Percentiles rank a stretch among this genome's conserved stretches.
These are phyloP conservation scores for Zaprionus inermis DNA, from an alignment of 1,140 invertebrate genomes.

Conservation along the genomic window DNA sequence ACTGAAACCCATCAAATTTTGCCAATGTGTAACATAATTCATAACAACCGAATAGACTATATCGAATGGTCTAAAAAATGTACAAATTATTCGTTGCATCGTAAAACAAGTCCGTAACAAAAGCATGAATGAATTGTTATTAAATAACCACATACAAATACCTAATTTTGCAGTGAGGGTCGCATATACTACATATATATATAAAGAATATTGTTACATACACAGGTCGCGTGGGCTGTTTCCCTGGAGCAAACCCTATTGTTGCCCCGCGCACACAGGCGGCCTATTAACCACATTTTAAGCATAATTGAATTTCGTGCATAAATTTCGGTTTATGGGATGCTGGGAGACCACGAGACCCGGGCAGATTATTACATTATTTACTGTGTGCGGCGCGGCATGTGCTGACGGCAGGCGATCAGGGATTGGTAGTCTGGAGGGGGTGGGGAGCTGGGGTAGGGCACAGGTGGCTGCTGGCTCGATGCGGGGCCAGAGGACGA, in stretches of 20 bases:
- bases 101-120: constrained; percentile 47
- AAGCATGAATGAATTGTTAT: constrained; percentile 70
- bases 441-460: too few relatives aligned
- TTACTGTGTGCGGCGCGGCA: constrained; percentile 60
- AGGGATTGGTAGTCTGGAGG: constrained; percentile 13
- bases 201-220: constrained; percentile 62
- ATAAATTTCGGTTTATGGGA: constrained; percentile 81
- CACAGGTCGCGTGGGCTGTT: constrained; percentile 22
- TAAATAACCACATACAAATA: constrained; percentile 75
- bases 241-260: constrained; percentile 59
- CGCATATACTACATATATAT: background rate
- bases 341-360: constrained; percentile 71
- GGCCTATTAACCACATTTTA: constrained; percentile 82
- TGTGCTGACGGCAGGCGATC: constrained; percentile 21
- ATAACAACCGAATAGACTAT: constrained; percentile 11
- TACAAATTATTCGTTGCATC: constrained; percentile 15
- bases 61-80: background rate
- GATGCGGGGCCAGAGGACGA: constrained; percentile 55
- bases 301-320: constrained; percentile 82
- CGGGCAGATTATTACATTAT: constrained; percentile 79
- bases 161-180: constrained; percentile 61
- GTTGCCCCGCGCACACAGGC: constrained; percentile 58
- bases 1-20: background rate
- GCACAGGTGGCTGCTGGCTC: constrained; percentile 44
- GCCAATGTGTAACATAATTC: constrained; percentile 15